Evolutionary conservation across 2,113 vertebrate species (phyloP), one percentile per base, ranked within the genome.

Genomic region (Alligator sinensis): DNA sequence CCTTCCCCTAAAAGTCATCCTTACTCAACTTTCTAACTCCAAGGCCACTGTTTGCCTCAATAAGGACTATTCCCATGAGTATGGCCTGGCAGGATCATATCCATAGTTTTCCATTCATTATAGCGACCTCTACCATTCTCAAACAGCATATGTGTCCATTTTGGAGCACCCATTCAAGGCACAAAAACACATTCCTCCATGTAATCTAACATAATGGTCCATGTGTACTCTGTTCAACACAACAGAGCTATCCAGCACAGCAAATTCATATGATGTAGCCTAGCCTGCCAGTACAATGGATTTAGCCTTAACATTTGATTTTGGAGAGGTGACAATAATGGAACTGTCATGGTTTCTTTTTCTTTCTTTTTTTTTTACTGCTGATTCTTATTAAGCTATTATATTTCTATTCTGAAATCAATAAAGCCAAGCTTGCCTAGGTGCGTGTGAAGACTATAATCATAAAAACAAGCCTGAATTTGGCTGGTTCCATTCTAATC

Each of bases 41-140:
- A 57, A 8, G 0, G 28, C 72, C 19, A 8, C 18, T 55, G 63
- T 27, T 85, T 72, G 59, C 14, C 22, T 77, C 54, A 25, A 38
- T 28, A 6, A 8, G 3, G 54, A 12, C 61, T 57, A 64, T n/a
- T 66, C 63, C 60, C 28, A 11, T 77, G 54, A 64, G 27, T 25
- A 0, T 3, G 28, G 14, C 28, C 9, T 9, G 5, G 18, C 68
- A 64, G 57, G 70, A n/a, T 15, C 24, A 4, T 11, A 47, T 6
- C 7, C 17, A 21, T 21, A 27, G 6, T 25, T 21, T 15, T 54
- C 63, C 38, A 22, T n/a, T n/a, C 0, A 2, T 82, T 34, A 15
- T 22, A 10, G 22, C 9, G n/a, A 78, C 47, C 25, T 1, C 11
- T 34, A 27, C 27, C 0, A 0, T 11, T 15, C 34, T 7, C 22